Base-by-base conservation (phyloP, 2,797 vertebrate genomes). In the Melanotaenia boesemani region DNA sequence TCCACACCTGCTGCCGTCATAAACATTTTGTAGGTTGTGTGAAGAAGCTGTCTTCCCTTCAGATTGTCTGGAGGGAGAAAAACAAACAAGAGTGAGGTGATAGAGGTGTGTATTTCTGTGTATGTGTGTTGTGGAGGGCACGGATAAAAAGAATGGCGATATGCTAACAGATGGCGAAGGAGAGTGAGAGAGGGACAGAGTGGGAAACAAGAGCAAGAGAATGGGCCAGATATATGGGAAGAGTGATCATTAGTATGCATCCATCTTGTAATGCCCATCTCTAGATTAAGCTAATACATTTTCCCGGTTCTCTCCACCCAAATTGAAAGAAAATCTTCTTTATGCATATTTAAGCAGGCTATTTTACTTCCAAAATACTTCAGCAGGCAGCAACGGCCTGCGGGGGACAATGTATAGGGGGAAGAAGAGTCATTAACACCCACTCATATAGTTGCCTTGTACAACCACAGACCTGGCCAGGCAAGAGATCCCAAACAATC, bases 21-120 rank as follows among this genome's bases (percentile, higher is more conserved):
- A 91, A 98, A 98, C 97, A 98, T 97, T 95, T 98, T 98, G 88
- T 98, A 98, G 69, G 97, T 98, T 11, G 96, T 97, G 82, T 98
- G 97, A 76, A 98, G 96, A 86, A 98, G 94, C 91, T 98, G 97
- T 71, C 97, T 94, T 63, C 95, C 96, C 87, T 97, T 97, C 80
- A 98, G 93, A 88, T 95, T 92, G 86, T 94, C 94, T 95, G 82
- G 66, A 77, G 77, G 64, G 52, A 52, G 28, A 61, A 70, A 74
- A 72, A 63, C 72, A 79, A 61, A 67, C 57, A 72, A 65, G 64
- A 79, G 79, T 67, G 68, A 80, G 77, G 63, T 75, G 82, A 80
- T 54, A 63, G 65, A 72, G 56, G 75, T 74, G 69, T 46, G 58
- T 54, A 58, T 58, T 30, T 59, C 72, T 59, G 65, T 64, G 84